Percentiles rank a stretch among this genome's conserved stretches.
These are phyloP conservation scores for Phenganax marumi DNA, from an alignment of 92 coral and sea anemone genomes.

Conservation along the genomic window DNA sequence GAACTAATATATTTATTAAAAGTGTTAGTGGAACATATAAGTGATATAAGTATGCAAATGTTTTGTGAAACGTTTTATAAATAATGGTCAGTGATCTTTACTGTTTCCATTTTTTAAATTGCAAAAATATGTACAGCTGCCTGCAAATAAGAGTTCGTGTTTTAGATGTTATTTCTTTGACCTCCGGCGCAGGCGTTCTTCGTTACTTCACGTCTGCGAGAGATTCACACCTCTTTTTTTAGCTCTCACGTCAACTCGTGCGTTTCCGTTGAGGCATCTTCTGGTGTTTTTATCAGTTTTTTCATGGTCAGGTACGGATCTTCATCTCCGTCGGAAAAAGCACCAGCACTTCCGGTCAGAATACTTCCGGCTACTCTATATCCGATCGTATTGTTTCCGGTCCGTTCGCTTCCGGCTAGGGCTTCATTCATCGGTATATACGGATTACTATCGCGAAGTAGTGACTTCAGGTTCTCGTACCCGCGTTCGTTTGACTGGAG, in stretches of 20 bases:
- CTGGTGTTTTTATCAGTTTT: neutral
- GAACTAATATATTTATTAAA: neutral
- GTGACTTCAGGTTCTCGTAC: conserved; percentile 16
- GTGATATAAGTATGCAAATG: neutral
- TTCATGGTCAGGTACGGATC: conserved; percentile 38
- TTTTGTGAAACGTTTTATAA: conserved; percentile 1
- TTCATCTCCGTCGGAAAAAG: neutral
- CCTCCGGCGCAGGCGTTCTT: too few species aligned
- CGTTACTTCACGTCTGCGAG: neutral
- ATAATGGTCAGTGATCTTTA: neutral
- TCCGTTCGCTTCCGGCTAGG: neutral
- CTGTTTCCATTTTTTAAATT: neutral
- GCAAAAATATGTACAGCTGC: neutral
- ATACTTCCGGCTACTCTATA: neutral
- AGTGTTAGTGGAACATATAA: neutral
- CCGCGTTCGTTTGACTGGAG: neutral
- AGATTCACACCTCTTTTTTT: neutral
- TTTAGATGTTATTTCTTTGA: too few species aligned
- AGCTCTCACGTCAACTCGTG: neutral
- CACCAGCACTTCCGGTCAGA: conserved; percentile 10
- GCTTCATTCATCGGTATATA: conserved; percentile 42
- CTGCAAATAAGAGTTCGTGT: neutral
- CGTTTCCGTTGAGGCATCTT: neutral
- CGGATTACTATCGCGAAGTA: conserved; percentile 21
- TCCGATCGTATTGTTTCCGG: neutral